Conservation (phyloP, 2,888 invertebrate species). For the Scaptomyza tumidula region DNA sequence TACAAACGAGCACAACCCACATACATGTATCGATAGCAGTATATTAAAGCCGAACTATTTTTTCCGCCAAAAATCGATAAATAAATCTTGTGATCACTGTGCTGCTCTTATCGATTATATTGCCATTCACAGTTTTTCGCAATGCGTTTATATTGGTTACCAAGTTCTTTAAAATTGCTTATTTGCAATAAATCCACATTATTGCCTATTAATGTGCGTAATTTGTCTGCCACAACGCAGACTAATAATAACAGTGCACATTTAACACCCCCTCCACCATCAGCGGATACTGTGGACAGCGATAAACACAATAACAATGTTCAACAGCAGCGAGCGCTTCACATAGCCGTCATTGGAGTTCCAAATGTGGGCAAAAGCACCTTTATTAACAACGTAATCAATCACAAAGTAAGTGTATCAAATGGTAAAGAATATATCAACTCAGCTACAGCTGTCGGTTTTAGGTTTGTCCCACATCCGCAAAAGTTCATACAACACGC, state of each 20-base stretch:
- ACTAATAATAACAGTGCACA: constrained; percentile 21
- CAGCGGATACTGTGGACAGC: constrained; percentile 6
- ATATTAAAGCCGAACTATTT: not conserved
- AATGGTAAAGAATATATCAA: constrained; percentile 14
- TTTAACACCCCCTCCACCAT: constrained; percentile 2
- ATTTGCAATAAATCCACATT: constrained; percentile 43
- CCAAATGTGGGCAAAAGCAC: constrained; percentile 99
- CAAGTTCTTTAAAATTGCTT: constrained; percentile 51
- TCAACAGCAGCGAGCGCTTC: constrained; percentile 67
- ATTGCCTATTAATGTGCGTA: constrained; percentile 30
- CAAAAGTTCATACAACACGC: constrained; percentile 96
- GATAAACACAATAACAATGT: constrained; percentile 6
- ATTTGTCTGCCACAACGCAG: constrained; percentile 33
- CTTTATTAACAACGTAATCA: constrained; percentile 93
- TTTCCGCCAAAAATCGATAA: not conserved
- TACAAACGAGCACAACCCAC: not conserved
- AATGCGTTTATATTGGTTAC: constrained; percentile 44
- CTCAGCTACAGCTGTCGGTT: constrained; percentile 30
- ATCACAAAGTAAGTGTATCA: constrained; percentile 88
- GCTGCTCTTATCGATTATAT: constrained; percentile 5
- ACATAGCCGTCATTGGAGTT: constrained; percentile 93
- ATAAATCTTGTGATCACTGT: not conserved
- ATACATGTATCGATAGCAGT: constrained; percentile 9
- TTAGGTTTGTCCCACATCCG: constrained; percentile 95
- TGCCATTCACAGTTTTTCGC: constrained; percentile 35